These are phyloP conservation scores for Torymus tubicola DNA, from an alignment of 2,888 invertebrate genomes.

Conservation along the genomic window DNA sequence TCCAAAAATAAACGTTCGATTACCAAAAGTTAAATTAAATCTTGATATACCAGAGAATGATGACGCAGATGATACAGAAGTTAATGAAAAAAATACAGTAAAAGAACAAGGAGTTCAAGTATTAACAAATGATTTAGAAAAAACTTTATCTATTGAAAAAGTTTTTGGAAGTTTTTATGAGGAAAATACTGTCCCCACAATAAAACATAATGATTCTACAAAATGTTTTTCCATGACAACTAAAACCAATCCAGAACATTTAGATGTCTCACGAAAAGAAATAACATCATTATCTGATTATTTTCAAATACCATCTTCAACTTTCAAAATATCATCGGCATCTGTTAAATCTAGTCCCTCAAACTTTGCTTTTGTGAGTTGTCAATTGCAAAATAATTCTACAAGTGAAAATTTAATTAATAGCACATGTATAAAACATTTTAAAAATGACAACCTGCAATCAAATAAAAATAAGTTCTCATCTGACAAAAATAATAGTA, in stretches of 20 bases:
- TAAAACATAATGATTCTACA: slow-evolving; percentile 16
- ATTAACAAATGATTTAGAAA: slow-evolving; percentile 1
- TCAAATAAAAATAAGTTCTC: too few species aligned
- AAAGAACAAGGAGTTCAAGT: slow-evolving; percentile 3
- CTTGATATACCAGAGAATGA: slow-evolving; percentile 64
- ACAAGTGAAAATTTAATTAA: too few species aligned
- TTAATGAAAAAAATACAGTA: slow-evolving; percentile 39
- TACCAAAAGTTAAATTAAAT: slow-evolving; percentile 61
- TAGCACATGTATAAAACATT: too few species aligned
- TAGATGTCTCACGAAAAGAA: slow-evolving; percentile 14
- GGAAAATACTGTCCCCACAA: neutral
- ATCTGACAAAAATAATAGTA: neutral
- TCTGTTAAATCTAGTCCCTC: neutral
- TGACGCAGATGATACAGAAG: slow-evolving; percentile 48
- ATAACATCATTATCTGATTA: slow-evolving; percentile 29
- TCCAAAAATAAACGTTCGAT: slow-evolving; percentile 61
- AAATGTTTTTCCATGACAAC: slow-evolving; percentile 1
- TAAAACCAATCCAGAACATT: slow-evolving; percentile 9
- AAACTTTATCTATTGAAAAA: slow-evolving; percentile 39
- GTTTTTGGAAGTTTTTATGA: slow-evolving; percentile 28
- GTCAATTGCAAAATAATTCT: neutral
- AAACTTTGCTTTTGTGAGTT: slow-evolving; percentile 1
- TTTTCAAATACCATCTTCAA: slow-evolving; percentile 43
- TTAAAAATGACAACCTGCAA: too few species aligned
- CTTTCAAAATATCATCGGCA: slow-evolving; percentile 6